phyloP scores from a whole-genome alignment of 2,113 vertebrate genomes.

The Cervus canadensis region DNA sequence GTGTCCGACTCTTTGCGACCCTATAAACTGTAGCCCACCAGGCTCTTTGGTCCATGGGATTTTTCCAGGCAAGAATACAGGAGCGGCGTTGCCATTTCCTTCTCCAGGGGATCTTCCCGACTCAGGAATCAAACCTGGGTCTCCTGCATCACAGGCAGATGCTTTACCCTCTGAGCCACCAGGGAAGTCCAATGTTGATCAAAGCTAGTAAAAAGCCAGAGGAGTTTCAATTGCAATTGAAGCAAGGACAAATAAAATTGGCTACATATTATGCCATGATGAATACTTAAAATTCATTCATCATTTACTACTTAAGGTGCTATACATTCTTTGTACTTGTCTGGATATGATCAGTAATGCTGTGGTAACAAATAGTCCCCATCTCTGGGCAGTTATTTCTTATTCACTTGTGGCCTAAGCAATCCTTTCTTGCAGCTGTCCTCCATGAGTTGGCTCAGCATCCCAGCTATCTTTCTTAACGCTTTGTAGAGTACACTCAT shows the following conservation, averaged over 20 bases:
- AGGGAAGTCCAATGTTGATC: neutral
- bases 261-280: neutral
- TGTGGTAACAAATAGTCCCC: neutral
- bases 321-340: neutral
- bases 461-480: neutral
- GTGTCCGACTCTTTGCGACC: too few species aligned
- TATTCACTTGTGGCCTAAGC: neutral
- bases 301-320: neutral
- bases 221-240: neutral
- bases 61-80: too few species aligned
- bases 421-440: fast-evolving
- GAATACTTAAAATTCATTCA: neutral
- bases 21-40: too few species aligned
- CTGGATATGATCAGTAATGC: neutral
- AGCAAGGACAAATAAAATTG: neutral
- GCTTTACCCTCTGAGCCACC: too few species aligned
- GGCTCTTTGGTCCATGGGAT: too few species aligned
- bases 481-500: neutral
- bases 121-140: too few species aligned
- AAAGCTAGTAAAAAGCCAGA: neutral
- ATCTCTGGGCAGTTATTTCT: neutral
- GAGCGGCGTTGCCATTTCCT: too few species aligned
- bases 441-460: fast-evolving
- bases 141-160: too few species aligned
- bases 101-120: too few species aligned